phyloP scores from a whole-genome alignment of 2,888 invertebrate genomes.

The Agrotis ipsilon region DNA sequence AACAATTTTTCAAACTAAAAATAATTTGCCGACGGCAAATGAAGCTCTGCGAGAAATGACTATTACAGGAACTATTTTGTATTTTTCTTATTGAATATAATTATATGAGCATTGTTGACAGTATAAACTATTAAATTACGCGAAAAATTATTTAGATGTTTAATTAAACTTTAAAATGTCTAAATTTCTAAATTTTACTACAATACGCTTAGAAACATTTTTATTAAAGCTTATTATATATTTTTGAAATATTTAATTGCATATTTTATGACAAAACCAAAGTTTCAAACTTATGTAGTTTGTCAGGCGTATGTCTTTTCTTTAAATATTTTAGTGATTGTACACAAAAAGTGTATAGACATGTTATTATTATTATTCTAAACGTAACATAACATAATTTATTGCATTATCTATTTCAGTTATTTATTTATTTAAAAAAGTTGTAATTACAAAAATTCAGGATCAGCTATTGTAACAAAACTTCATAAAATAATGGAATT shows the following conservation, averaged over 20 bases:
- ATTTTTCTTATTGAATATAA: not conserved
- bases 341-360: not conserved
- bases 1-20: not conserved
- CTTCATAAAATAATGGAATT: too few relatives aligned
- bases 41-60: not conserved
- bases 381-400: not conserved
- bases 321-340: not conserved
- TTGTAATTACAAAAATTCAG: not conserved
- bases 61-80: not conserved
- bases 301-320: not conserved
- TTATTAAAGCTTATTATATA: not conserved
- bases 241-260: not conserved
- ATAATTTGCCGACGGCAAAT: not conserved
- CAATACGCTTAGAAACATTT: not conserved
- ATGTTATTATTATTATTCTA: not conserved
- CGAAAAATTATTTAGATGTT: too few relatives aligned
- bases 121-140: not conserved
- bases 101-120: not conserved
- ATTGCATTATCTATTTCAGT: not conserved
- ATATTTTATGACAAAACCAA: not conserved
- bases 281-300: not conserved
- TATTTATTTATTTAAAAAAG: not conserved
- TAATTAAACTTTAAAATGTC: not conserved
- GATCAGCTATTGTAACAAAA: not conserved
- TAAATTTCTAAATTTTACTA: not conserved